A percentile compares a stretch with the other conserved stretches of the same genome.
Conservation (phyloP, 2,888 invertebrate genomes). For the Cataglyphis altisquamis region DNA sequence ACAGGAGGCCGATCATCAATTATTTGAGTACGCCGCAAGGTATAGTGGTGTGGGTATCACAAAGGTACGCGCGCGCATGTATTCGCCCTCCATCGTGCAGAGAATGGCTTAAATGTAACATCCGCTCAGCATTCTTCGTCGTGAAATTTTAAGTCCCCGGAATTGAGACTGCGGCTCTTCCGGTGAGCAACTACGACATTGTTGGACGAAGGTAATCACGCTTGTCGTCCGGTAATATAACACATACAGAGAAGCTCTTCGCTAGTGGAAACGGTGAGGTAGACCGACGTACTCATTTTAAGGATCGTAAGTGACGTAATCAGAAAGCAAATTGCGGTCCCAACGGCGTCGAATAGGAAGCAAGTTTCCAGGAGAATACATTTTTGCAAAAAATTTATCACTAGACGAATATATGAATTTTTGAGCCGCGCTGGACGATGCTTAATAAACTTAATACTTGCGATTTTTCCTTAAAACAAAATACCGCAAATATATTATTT, state of each 20-base stretch:
- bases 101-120: constrained; percentile 24
- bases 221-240: constrained; percentile 53
- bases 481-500: background rate
- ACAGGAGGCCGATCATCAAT: constrained; percentile 73
- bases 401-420: background rate
- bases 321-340: constrained; percentile 46
- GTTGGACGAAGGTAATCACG: constrained; percentile 55
- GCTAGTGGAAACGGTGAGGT: constrained; percentile 4
- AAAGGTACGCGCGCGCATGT: background rate
- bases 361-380: constrained; percentile 24
- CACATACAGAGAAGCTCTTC: constrained; percentile 23
- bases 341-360: constrained; percentile 14
- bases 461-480: background rate
- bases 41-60: constrained; percentile 13
- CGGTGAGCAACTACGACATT: constrained; percentile 36
- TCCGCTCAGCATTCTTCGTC: constrained; percentile 36
- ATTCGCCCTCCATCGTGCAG: background rate
- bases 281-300: constrained; percentile 32
- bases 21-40: constrained; percentile 64
- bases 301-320: constrained; percentile 43
- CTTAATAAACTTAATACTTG: background rate
- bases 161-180: constrained; percentile 61
- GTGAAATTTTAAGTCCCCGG: constrained; percentile 69
- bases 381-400: background rate
- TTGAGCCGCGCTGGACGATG: background rate